Percentiles rank a stretch among this genome's conserved stretches.
These are phyloP conservation scores for Slavum lentiscoides DNA, from an alignment of 2,888 invertebrate genomes.

Conservation along the genomic window DNA sequence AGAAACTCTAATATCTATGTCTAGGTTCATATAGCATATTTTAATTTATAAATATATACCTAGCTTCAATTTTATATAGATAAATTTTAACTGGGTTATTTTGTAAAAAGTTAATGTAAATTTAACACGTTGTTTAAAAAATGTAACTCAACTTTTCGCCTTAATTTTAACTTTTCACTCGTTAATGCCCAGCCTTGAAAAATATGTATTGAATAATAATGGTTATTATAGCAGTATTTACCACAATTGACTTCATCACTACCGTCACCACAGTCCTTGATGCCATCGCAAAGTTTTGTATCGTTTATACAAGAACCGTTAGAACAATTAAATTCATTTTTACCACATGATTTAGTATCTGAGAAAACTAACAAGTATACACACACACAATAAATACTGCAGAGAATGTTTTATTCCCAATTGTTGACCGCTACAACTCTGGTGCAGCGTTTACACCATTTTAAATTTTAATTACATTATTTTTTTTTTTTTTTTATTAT, in stretches of 20 bases:
- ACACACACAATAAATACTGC: not conserved
- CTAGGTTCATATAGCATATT: too few species aligned
- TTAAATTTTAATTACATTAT: not conserved
- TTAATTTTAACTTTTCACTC: too few species aligned
- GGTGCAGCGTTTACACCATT: not conserved
- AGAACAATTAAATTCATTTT: slow-evolving; percentile 43
- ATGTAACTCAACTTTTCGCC: too few species aligned
- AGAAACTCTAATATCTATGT: too few species aligned
- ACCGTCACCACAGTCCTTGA: slow-evolving; percentile 68
- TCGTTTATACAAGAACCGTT: slow-evolving; percentile 69
- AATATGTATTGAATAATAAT: not conserved
- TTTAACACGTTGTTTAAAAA: too few species aligned
- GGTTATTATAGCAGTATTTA: not conserved
- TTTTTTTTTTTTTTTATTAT: too few species aligned
- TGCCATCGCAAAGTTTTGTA: slow-evolving; percentile 63
- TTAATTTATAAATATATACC: too few species aligned
- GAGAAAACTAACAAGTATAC: slow-evolving; percentile 7
- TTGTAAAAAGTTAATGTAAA: too few species aligned
- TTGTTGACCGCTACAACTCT: too few species aligned
- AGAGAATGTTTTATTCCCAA: not conserved
- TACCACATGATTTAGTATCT: slow-evolving; percentile 12
- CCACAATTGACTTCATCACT: slow-evolving; percentile 59
- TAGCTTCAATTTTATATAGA: too few species aligned
- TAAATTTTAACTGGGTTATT: too few species aligned
- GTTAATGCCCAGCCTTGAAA: not conserved